These are phyloP conservation scores for Apogon hyalosoma DNA, from an alignment of 2,797 vertebrate genomes.

Conservation along the genomic window DNA sequence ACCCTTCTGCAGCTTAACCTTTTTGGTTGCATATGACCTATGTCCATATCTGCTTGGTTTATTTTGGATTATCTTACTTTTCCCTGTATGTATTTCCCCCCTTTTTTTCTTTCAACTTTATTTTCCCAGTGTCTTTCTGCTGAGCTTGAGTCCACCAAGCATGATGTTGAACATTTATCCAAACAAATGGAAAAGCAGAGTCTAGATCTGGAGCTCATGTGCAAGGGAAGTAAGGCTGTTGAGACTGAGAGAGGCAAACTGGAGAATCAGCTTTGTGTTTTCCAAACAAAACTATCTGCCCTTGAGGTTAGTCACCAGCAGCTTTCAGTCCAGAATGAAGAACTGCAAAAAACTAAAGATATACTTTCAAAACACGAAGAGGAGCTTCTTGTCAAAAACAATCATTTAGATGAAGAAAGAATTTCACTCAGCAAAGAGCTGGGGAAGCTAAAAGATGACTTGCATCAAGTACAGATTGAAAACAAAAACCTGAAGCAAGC, in stretches of 20 bases:
- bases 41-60: slow-evolving; percentile 83
- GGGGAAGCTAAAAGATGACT: slow-evolving; percentile 68
- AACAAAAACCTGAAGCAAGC: slow-evolving; percentile 76
- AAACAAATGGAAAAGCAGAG: slow-evolving; percentile 90
- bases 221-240: slow-evolving; percentile 84
- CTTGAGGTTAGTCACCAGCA: slow-evolving; percentile 81
- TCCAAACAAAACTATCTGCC: slow-evolving; percentile 78
- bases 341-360: slow-evolving; percentile 80
- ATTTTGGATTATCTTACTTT: slow-evolving; percentile 87
- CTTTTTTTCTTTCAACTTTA: slow-evolving; percentile 77
- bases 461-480: slow-evolving; percentile 80
- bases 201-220: slow-evolving; percentile 87
- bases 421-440: slow-evolving; percentile 78
- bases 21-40: slow-evolving; percentile 71
- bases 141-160: slow-evolving; percentile 93
- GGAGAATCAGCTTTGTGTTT: slow-evolving; percentile 82
- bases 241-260: slow-evolving; percentile 85
- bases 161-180: slow-evolving; percentile 90
- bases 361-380: slow-evolving; percentile 80
- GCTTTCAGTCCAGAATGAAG: slow-evolving; percentile 81
- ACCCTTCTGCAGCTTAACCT: slow-evolving; percentile 77
- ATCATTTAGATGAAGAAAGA: slow-evolving; percentile 75
- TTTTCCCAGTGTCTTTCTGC: slow-evolving; percentile 92
- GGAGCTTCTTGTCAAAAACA: slow-evolving; percentile 75
- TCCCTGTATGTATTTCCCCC: slow-evolving; percentile 59